These are phyloP conservation scores for Aphrocallistes beatrix DNA, from an alignment of 37 sponge, comb jelly and placozoan species.

Conservation along the genomic window DNA sequence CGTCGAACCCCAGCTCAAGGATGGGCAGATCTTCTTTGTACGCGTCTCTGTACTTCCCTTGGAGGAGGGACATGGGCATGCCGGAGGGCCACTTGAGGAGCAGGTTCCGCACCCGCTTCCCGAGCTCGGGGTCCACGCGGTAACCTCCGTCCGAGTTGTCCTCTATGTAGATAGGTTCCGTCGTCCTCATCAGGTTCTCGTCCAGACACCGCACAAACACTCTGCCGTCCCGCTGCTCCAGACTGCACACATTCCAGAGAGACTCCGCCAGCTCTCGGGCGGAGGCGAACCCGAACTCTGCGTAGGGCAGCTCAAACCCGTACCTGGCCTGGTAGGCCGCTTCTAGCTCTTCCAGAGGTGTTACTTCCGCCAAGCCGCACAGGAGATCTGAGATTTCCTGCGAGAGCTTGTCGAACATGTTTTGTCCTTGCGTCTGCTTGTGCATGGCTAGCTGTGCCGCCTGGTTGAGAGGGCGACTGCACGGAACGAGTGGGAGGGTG, in stretches of 20 bases:
- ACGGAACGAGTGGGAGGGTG: background rate
- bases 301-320: background rate
- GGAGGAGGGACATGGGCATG: background rate
- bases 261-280: background rate
- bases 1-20: slow-evolving; percentile 1
- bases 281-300: background rate
- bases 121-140: background rate
- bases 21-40: background rate
- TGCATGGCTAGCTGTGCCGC: background rate
- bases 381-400: background rate
- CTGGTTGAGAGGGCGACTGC: background rate
- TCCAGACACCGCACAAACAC: no score
- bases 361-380: background rate
- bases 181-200: no score
- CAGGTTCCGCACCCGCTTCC: background rate
- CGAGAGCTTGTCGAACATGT: background rate
- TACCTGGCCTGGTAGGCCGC: background rate
- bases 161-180: no score
- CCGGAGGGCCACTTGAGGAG: slow-evolving; percentile 3
- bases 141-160: background rate
- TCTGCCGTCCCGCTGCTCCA: background rate
- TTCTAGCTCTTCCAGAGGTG: background rate
- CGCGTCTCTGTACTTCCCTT: background rate
- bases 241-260: background rate
- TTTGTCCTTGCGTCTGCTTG: background rate